These are phyloP conservation scores for Elanoides forficatus DNA, from an alignment of 2,113 vertebrate species.

Conservation along the genomic window DNA sequence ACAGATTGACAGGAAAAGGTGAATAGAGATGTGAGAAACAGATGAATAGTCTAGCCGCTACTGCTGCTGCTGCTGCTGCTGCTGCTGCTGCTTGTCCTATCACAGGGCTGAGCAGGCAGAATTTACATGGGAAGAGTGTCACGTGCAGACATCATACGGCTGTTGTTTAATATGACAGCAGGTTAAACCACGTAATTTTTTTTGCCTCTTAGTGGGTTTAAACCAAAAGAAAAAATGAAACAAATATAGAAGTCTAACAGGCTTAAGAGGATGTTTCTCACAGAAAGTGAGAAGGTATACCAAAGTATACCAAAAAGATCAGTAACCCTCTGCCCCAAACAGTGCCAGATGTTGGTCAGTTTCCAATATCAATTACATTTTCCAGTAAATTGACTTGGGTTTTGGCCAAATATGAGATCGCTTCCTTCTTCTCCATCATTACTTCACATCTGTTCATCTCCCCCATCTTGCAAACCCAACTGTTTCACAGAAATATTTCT, in stretches of 20 bases:
- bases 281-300: not conserved
- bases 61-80: not conserved
- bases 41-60: not conserved
- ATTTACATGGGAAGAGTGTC: not conserved
- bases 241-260: not conserved
- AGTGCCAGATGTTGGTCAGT: not conserved
- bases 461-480: not conserved
- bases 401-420: not conserved
- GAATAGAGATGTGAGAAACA: not conserved
- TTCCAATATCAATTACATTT: not conserved
- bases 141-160: not conserved
- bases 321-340: not conserved
- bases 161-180: not conserved
- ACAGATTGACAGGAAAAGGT: not conserved
- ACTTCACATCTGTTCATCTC: not conserved
- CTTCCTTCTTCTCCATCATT: not conserved
- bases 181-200: not conserved
- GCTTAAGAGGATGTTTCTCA: not conserved
- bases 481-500: not conserved
- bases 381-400: not conserved
- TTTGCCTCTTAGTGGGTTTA: not conserved
- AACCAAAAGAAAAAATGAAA: not conserved
- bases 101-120: not conserved
- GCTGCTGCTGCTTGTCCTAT: not conserved
- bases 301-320: not conserved